phyloP scores from a whole-genome alignment of 1,140 invertebrate genomes.

The Psilanteris sp. region DNA sequence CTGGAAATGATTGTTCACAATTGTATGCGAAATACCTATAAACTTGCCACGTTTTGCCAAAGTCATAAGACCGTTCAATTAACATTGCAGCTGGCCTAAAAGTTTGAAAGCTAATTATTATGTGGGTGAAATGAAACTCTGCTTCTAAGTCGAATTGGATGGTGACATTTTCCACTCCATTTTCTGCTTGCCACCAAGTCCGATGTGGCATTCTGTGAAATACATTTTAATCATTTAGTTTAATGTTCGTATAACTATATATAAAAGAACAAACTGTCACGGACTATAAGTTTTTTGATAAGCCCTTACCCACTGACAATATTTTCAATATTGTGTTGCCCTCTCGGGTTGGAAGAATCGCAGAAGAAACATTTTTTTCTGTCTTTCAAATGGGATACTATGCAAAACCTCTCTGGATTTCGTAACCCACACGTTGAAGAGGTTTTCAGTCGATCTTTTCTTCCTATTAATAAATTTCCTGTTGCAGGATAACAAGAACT shows the following conservation, averaged over 20 bases:
- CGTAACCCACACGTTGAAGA: conserved; percentile 96
- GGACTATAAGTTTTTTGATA: too few species aligned
- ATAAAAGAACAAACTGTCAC: too few species aligned
- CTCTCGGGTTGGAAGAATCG: conserved; percentile 82
- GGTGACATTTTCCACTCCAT: conserved; percentile 87
- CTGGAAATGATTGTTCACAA: conserved; percentile 87
- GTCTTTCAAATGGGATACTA: conserved; percentile 97
- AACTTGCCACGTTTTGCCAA: conserved; percentile 89
- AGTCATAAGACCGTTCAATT: conserved; percentile 90
- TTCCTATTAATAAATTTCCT: conserved; percentile 97
- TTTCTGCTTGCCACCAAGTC: conserved; percentile 92
- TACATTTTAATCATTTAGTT: too few species aligned
- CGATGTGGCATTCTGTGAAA: conserved; percentile 72
- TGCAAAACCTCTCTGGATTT: conserved; percentile 92
- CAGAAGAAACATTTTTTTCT: conserved; percentile 98
- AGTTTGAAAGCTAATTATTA: conserved; percentile 91
- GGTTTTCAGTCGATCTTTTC: conserved; percentile 90
- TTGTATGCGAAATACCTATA: conserved; percentile 92
- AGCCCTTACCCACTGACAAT: conserved; percentile 87
- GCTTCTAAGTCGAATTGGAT: conserved; percentile 89
- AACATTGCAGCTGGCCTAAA: conserved; percentile 91
- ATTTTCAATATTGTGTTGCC: conserved; percentile 94
- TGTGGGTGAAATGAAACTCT: conserved; percentile 93
- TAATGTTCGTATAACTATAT: too few species aligned
- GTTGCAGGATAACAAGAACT: conserved; percentile 99